A percentile compares a stretch with the other conserved stretches of the same genome.
These are phyloP conservation scores for Macrosiphum euphorbiae DNA, from an alignment of 2,888 invertebrate genomes.

Conservation along the genomic window DNA sequence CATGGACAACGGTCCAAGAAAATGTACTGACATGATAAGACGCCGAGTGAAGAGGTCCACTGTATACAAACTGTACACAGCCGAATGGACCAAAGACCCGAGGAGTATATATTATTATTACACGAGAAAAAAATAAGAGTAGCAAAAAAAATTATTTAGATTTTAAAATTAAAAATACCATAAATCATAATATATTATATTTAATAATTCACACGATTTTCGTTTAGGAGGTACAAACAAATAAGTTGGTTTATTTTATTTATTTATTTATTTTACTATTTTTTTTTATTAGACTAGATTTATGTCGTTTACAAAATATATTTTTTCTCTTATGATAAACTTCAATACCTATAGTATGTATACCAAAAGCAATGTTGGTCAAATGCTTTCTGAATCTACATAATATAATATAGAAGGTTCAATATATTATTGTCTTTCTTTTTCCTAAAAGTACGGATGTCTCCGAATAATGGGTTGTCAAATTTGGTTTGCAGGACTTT, in stretches of 20 bases:
- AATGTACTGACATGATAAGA: not conserved
- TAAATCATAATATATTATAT: not conserved
- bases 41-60: not conserved
- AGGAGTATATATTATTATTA: not conserved
- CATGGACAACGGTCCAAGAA: not conserved
- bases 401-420: not conserved
- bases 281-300: not conserved
- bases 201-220: not conserved
- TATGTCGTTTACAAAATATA: not conserved
- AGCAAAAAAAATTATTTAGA: not conserved
- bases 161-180: not conserved
- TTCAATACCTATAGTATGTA: not conserved
- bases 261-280: not conserved
- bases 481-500: slow-evolving; percentile 50
- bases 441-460: not conserved
- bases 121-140: not conserved
- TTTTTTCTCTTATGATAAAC: not conserved
- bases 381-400: not conserved
- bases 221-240: not conserved
- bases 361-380: not conserved
- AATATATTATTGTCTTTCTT: not conserved
- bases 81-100: not conserved
- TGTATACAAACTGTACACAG: not conserved
- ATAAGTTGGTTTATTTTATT: not conserved
- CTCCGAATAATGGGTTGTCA: slow-evolving; percentile 49